phyloP scores from a whole-genome alignment of 2,797 vertebrate species.

The Emys orbicularis region DNA sequence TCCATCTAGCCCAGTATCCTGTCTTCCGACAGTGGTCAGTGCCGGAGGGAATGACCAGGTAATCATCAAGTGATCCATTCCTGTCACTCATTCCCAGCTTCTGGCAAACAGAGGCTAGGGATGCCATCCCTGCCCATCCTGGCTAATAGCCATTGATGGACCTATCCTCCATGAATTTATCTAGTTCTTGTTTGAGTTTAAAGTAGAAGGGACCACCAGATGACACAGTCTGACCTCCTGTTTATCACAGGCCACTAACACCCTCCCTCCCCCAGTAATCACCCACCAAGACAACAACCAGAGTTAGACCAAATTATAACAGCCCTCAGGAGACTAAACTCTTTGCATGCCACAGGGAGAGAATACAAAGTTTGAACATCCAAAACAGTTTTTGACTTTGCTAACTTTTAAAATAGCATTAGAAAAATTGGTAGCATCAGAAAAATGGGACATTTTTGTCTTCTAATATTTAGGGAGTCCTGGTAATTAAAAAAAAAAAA shows the following conservation, averaged over 20 bases:
- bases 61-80: no score
- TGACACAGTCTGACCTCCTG: background rate
- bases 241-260: background rate
- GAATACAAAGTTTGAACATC: background rate
- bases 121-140: no score
- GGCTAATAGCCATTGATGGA: no score
- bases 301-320: background rate
- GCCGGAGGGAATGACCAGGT: no score
- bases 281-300: background rate
- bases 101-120: no score
- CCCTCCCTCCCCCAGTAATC: background rate
- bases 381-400: background rate
- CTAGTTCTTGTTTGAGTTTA: no score
- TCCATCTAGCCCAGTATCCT: no score
- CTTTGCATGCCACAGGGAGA: background rate
- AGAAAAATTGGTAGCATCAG: background rate
- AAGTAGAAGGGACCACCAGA: background rate
- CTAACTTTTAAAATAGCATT: background rate
- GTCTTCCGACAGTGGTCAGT: no score
- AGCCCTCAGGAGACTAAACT: background rate
- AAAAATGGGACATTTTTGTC: background rate
- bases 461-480: background rate
- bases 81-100: no score
- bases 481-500: background rate
- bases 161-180: no score